Evolutionary conservation across 2,113 vertebrate species (phyloP).

Genomic region (Paramisgurnus dabryanus): DNA sequence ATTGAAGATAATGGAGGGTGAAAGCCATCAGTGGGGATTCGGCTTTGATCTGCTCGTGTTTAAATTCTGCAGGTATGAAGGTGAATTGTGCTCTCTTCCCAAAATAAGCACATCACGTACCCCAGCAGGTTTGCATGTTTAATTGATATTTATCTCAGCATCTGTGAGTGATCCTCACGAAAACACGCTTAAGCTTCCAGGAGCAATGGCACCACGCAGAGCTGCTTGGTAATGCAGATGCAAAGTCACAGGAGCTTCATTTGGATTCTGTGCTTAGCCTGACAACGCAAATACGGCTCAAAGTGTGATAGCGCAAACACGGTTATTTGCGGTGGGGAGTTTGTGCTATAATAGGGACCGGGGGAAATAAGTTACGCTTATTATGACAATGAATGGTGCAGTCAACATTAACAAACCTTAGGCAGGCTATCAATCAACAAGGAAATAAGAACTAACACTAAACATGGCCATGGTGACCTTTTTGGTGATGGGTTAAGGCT

Average conservation of each 20-base stretch:
- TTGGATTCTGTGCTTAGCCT: slow-evolving; percentile 42
- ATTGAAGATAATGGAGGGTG: neutral
- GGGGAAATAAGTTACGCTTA: slow-evolving; percentile 2
- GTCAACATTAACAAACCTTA: slow-evolving; percentile 14
- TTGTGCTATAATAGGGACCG: neutral
- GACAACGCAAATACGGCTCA: slow-evolving; percentile 12
- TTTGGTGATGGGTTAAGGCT: no score
- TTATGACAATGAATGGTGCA: slow-evolving; percentile 2
- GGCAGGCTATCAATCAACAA: neutral
- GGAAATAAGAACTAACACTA: neutral
- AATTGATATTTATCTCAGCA: slow-evolving; percentile 8
- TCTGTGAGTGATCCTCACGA: slow-evolving; percentile 17
- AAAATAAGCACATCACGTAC: neutral
- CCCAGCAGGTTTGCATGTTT: slow-evolving; percentile 1
- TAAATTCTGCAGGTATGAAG: slow-evolving; percentile 4
- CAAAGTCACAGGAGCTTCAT: slow-evolving; percentile 13
- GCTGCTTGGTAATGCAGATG: slow-evolving; percentile 51
- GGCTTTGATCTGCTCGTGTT: neutral
- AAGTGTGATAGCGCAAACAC: slow-evolving; percentile 13
- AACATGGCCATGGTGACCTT: neutral
- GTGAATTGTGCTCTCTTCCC: neutral
- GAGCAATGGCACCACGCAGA: slow-evolving; percentile 18
- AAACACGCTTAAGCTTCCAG: slow-evolving; percentile 10
- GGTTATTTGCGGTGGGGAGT: slow-evolving; percentile 11
- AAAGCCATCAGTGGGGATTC: neutral